A percentile compares a stretch with the other conserved stretches of the same genome.
Conservation (phyloP, 1,140 invertebrate genomes). For the Meloidogyne exigua region DNA sequence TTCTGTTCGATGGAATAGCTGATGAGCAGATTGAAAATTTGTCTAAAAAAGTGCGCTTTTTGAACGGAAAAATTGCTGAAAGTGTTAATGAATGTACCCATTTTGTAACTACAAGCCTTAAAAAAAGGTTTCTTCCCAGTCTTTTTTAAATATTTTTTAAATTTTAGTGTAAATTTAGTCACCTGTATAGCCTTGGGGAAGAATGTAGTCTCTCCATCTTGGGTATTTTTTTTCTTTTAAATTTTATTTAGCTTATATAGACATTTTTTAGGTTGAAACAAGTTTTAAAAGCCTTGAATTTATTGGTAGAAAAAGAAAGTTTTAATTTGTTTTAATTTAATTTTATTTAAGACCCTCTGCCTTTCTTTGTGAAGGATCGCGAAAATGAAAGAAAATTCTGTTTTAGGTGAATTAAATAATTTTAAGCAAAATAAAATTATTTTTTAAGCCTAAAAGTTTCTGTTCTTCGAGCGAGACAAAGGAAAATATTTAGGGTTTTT, state of each 20-base stretch:
- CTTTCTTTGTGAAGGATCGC: constrained; percentile 36
- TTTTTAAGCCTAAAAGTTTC: constrained; percentile 28
- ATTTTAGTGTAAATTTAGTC: constrained; percentile 16
- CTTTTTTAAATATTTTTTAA: background rate
- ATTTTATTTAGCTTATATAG: background rate
- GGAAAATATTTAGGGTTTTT: constrained; percentile 29
- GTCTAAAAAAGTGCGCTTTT: constrained; percentile 37
- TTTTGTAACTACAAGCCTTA: constrained; percentile 34
- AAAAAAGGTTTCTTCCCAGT: constrained; percentile 17
- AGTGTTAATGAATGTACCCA: constrained; percentile 37
- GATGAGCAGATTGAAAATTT: constrained; percentile 28
- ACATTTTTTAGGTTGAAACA: constrained; percentile 22
- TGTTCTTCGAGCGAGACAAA: constrained; percentile 24
- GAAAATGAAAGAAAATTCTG: constrained; percentile 41
- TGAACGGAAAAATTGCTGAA: constrained; percentile 27
- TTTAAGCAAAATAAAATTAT: background rate
- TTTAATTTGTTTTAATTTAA: background rate
- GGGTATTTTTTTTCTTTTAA: constrained; percentile 1
- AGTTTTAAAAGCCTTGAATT: constrained; percentile 29
- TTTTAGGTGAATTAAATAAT: constrained; percentile 9
- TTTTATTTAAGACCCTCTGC: constrained; percentile 33
- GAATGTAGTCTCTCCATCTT: constrained; percentile 33
- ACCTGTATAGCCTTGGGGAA: constrained; percentile 41
- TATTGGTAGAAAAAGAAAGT: constrained; percentile 33
- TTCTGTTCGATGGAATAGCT: constrained; percentile 34